Base-by-base conservation (phyloP, 2,113 vertebrate genomes). In the Alaudala cheleensis region DNA sequence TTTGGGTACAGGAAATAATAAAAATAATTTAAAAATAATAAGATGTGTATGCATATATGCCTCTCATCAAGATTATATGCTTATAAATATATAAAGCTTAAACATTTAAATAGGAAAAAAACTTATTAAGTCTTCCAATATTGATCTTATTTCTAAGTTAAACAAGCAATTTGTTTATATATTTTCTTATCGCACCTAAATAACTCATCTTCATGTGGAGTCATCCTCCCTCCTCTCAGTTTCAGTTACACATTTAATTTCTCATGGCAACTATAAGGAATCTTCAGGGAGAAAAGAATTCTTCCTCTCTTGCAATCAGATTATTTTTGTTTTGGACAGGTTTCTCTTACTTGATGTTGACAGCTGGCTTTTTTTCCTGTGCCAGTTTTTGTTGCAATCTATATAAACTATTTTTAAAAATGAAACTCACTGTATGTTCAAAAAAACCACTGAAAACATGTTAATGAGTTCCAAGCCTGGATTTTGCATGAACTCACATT, bases 391-490 rank as follows among this genome's bases (percentile, higher is more conserved):
- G 11, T 49, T 90, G 23, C n/a, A 82, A 82, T 50, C 11, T 66
- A 31, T 67, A 44, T 50, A 74, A 92, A 69, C 44, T 58, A 42
- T 86, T 93, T 96, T 94, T 28, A 56, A 86, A 96, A 96, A 80
- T 69, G 24, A 16, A 80, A 21, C 81, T 90, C 87, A 73, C 11
- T 39, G 3, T 57, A 74, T 81, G 15, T 77, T 92, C 62, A 47
- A 82, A 88, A 90, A 73, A 86, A 88, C 2, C 13, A 71, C n/a
- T 67, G 40, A 28, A 91, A 92, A 90, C 56, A 93, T 65, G 33
- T 12, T 93, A 94, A 89, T 81, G 28, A 80, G 6, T 92, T 92
- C 51, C 79, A n/a, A 95, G 76, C 34, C 44, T 57, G 9, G 34
- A 84, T 94, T 96, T 92, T 94, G 21, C n/a, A 92, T 87, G 78